phyloP scores from a whole-genome alignment of 2,797 vertebrate genomes.

The Tokudaia muenninki region DNA sequence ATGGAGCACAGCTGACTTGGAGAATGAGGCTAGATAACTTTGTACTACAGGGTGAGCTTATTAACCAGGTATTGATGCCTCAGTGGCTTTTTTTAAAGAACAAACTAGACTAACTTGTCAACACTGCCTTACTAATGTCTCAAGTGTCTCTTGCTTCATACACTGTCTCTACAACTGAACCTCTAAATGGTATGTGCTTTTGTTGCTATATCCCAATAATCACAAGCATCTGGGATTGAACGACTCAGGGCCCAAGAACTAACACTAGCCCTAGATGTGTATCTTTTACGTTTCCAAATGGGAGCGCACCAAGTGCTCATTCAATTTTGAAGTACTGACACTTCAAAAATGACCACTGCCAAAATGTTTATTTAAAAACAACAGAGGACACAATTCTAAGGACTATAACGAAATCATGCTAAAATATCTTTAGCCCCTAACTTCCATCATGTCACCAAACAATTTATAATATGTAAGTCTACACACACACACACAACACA shows the following conservation, averaged over 20 bases:
- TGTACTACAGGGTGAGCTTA: slow-evolving; percentile 1
- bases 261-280: background rate
- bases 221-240: slow-evolving; percentile 1
- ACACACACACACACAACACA: slow-evolving; percentile 60
- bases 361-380: slow-evolving; percentile 63
- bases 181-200: slow-evolving; percentile 53
- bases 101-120: slow-evolving; percentile 25
- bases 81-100: background rate
- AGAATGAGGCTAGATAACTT: background rate
- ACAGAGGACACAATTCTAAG: slow-evolving; percentile 65
- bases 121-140: slow-evolving; percentile 18
- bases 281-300: slow-evolving; percentile 17
- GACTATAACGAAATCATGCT: slow-evolving; percentile 68
- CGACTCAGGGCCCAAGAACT: slow-evolving; percentile 22
- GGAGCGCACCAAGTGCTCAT: slow-evolving; percentile 47
- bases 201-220: slow-evolving; percentile 28
- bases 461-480: slow-evolving; percentile 68
- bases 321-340: slow-evolving; percentile 50
- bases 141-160: slow-evolving; percentile 55
- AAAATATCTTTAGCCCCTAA: slow-evolving; percentile 60
- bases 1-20: background rate
- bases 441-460: slow-evolving; percentile 75
- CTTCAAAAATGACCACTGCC: slow-evolving; percentile 67
- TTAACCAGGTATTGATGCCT: slow-evolving; percentile 6
- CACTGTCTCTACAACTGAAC: slow-evolving; percentile 44